phyloP scores from a whole-genome alignment of 1,140 invertebrate genomes.

The Ooceraea biroi region DNA sequence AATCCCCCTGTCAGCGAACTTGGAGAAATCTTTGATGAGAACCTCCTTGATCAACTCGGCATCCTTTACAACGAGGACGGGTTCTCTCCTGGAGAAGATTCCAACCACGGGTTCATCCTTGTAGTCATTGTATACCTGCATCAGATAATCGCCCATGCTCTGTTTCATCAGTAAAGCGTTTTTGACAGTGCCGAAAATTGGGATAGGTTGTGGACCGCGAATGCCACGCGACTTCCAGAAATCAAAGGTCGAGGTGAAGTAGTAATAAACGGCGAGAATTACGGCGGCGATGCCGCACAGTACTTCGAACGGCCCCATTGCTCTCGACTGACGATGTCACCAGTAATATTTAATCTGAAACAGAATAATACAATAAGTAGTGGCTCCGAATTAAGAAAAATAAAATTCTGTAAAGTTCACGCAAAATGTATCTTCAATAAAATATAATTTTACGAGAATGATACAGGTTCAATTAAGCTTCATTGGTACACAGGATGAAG shows the following conservation, averaged over 20 bases:
- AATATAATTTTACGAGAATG: no score
- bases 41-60: slow-evolving; percentile 84
- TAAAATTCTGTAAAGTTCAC: no score
- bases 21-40: slow-evolving; percentile 85
- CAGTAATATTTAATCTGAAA: no score
- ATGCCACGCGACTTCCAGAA: slow-evolving; percentile 81
- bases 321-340: no score
- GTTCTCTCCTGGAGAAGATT: slow-evolving; percentile 80
- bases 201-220: slow-evolving; percentile 73
- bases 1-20: slow-evolving; percentile 83
- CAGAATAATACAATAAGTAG: no score
- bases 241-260: slow-evolving; percentile 60
- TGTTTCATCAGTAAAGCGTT: slow-evolving; percentile 63
- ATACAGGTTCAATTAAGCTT: no score
- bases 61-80: slow-evolving; percentile 83
- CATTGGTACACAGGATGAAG: no score
- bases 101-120: slow-evolving; percentile 83
- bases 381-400: no score
- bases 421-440: no score
- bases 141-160: slow-evolving; percentile 53
- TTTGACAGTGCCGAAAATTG: slow-evolving; percentile 79
- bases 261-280: slow-evolving; percentile 70
- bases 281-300: slow-evolving; percentile 42
- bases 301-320: slow-evolving; percentile 62
- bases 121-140: slow-evolving; percentile 73